These are phyloP conservation scores for Tauraco hartlaubi DNA, from an alignment of 2,797 vertebrate genomes.

Conservation along the genomic window DNA sequence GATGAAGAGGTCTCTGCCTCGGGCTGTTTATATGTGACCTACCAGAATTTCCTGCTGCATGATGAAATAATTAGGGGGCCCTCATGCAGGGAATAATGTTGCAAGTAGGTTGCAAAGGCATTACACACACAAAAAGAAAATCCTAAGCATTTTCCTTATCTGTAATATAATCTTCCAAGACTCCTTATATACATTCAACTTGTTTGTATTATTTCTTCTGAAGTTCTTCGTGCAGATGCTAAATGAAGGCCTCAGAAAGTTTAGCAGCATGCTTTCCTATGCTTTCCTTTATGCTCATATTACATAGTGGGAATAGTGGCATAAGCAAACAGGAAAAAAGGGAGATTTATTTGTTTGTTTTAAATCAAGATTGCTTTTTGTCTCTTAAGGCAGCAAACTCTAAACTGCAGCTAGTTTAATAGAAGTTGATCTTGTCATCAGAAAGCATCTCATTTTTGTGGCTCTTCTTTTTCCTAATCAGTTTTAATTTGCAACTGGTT, in stretches of 20 bases:
- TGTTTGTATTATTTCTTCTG: slow-evolving; percentile 71
- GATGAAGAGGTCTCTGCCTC: slow-evolving; percentile 85
- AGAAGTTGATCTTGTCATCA: slow-evolving; percentile 28
- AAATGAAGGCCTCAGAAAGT: slow-evolving; percentile 57
- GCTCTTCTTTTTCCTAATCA: background rate
- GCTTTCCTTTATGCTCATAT: slow-evolving; percentile 54
- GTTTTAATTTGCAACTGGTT: background rate
- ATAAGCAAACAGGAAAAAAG: slow-evolving; percentile 48
- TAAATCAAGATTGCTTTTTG: slow-evolving; percentile 66
- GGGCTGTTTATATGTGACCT: slow-evolving; percentile 89
- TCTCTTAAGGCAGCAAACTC: slow-evolving; percentile 31
- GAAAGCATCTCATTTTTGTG: slow-evolving; percentile 1
- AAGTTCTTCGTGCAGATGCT: slow-evolving; percentile 54
- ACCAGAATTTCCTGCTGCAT: slow-evolving; percentile 92
- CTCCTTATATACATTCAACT: slow-evolving; percentile 59
- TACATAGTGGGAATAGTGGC: slow-evolving; percentile 48
- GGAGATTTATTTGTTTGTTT: slow-evolving; percentile 57
- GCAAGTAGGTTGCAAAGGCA: slow-evolving; percentile 77
- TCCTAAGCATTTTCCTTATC: slow-evolving; percentile 78
- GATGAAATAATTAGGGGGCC: slow-evolving; percentile 92
- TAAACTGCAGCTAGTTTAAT: background rate
- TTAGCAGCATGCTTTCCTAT: slow-evolving; percentile 15
- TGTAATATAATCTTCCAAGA: slow-evolving; percentile 67
- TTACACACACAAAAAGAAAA: slow-evolving; percentile 76
- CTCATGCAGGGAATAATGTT: slow-evolving; percentile 80